Evolutionary conservation across 2,888 invertebrate genomes (phyloP), one percentile per base, ranked within the genome.

Genomic region (Oscheius onirici): DNA sequence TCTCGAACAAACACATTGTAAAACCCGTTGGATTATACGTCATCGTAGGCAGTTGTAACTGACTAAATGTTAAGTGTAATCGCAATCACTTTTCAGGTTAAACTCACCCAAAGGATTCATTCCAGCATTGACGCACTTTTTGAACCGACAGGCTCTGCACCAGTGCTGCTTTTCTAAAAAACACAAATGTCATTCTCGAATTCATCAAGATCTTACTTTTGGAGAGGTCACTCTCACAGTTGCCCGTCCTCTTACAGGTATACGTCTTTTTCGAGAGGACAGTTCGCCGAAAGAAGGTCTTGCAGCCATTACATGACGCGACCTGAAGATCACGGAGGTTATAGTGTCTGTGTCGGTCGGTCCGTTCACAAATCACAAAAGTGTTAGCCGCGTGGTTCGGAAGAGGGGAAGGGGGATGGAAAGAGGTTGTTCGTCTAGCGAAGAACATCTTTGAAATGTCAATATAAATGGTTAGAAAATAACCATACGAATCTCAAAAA

Each of bases 221-320:
- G n/a, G 75, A 69, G 15, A 75, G 71, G 13, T 73, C 71, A 43
- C 76, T 70, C 61, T 72, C 76, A 52, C 82, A 82, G 15, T 73
- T 74, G 20, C 79, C 82, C 24, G 74, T 77, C 67, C 79, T 76
- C 17, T 78, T 67, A 51, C 82, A 82, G 10, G 40, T 41, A 67
- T 78, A 82, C 0, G 49, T 69, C 13, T 78, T 60, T n/a, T 74
- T 75, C 24, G 76, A 69, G 68, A 82, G 76, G n/a, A 82, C 71
- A 10, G 82, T 82, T 15, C 81, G 66, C 41, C 82, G 66, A 51
- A 81, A 82, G 63, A 82, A 82, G 10, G 82, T 82, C 63, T 82
- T 82, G 71, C 82, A 82, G 20, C 82, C 82, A 69, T 82, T 82
- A 71, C 82, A 82, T 1, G 78, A 75, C 17, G 81, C 75, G 40